Percentiles rank a stretch among this genome's conserved stretches.
Evolutionary conservation across 2,113 vertebrate species (phyloP).

Genomic region (Ahaetulla prasina): DNA sequence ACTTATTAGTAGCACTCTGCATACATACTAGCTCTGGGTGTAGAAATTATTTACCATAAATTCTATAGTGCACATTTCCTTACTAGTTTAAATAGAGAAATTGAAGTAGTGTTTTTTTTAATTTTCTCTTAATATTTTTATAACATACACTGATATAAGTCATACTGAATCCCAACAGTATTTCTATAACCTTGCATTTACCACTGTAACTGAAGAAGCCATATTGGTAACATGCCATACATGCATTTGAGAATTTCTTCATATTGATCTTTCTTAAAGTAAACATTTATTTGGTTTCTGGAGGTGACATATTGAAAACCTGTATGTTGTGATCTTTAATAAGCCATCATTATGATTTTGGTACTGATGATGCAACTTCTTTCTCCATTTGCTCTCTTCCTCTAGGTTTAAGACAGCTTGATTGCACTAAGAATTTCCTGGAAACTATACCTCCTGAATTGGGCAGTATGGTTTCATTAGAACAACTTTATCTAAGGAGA

Average conservation of each 20-base stretch:
- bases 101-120: background rate
- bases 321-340: background rate
- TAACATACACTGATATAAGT: background rate
- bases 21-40: background rate
- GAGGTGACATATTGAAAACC: background rate
- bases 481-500: slow-evolving; percentile 87
- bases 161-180: background rate
- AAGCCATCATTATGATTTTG: background rate
- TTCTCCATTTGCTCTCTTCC: background rate
- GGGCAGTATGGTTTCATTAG: slow-evolving; percentile 80
- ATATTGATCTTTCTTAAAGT: background rate
- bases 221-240: background rate
- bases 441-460: slow-evolving; percentile 77
- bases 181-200: background rate
- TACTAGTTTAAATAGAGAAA: background rate
- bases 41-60: background rate
- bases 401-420: slow-evolving; percentile 84
- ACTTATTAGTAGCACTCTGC: background rate
- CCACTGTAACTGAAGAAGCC: background rate
- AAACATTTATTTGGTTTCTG: background rate
- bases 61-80: background rate
- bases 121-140: background rate
- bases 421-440: slow-evolving; percentile 88
- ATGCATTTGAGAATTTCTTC: background rate
- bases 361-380: background rate